Conservation (phyloP, 2,797 vertebrate species). For the Neopelma chrysocephalum region DNA sequence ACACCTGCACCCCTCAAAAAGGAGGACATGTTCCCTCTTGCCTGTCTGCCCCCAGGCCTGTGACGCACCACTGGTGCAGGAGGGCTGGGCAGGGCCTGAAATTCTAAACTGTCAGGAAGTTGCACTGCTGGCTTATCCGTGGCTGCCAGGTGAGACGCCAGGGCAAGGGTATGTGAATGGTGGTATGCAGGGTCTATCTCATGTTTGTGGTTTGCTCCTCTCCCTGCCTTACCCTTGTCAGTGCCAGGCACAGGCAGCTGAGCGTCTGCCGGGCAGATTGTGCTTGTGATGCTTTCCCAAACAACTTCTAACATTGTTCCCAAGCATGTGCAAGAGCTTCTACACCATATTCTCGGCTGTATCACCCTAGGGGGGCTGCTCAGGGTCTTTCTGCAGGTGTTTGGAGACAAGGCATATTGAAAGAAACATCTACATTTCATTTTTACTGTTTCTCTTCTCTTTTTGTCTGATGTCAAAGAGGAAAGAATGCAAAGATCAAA, state of each 20-base stretch:
- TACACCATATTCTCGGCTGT: neutral
- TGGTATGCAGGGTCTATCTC: rapidly evolving
- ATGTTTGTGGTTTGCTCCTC: neutral
- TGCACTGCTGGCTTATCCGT: rapidly evolving
- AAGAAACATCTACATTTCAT: neutral
- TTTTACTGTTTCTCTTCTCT: neutral
- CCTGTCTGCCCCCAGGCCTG: neutral
- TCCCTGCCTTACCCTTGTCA: neutral
- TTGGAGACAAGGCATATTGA: neutral
- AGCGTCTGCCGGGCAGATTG: neutral
- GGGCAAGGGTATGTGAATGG: rapidly evolving
- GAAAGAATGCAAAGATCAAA: neutral
- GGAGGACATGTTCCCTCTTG: neutral
- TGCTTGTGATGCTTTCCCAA: neutral
- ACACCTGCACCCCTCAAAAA: neutral
- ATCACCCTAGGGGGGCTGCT: neutral
- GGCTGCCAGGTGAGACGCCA: neutral
- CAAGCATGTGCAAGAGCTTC: neutral
- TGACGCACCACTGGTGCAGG: rapidly evolving
- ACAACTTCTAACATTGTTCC: neutral
- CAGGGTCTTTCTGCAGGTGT: neutral
- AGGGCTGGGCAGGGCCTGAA: neutral
- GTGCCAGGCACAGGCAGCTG: neutral
- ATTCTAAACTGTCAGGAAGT: neutral
- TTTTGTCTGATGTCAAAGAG: neutral